Base-by-base conservation (phyloP, 2,888 invertebrate genomes). In the Eumerus sabulonum region DNA sequence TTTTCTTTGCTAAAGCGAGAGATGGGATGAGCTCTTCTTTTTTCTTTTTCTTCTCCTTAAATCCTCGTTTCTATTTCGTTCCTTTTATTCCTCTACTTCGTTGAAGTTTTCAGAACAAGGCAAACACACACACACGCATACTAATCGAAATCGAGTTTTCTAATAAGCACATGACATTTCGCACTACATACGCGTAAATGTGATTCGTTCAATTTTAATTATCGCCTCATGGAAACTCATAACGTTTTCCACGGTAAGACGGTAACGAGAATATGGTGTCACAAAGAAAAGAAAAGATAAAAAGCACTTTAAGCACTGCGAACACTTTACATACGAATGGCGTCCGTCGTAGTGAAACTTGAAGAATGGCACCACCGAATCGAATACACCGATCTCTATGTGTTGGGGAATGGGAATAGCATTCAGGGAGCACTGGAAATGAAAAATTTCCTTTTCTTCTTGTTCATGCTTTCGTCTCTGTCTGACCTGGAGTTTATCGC, bases 251-350 rank as follows among this genome's bases (percentile, higher is more conserved):
- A 68, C 47, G 67, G 38, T 60, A 54, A 62, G 73, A 68, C 7
- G 27, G 27, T 2, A 27, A 7, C 27, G 27, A 27, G 27, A 27
- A 27, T 27, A 27, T n/a, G n/a, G n/a, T n/a, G n/a, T n/a, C n/a
- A n/a, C n/a, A n/a, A n/a, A n/a, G n/a, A n/a, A n/a, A n/a, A n/a
- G 7, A 63, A 40, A 64, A 67, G 40, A 68, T 27, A 27, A 27
- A n/a, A 68, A 73, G 60, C 63, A 59, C 64, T 51, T 57, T 48
- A 74, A 68, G 17, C 64, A 74, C 64, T 74, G 38, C 74, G 64
- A 79, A 74, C 79, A 79, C 79, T 64, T 57, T 48, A 68, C 60
- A 70, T 54, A 71, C 79, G 74, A 79, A 79, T 79, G 79, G 79
- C 79, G 79, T 79, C 79, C 73, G 60, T 79, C 74, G 74, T 56